phyloP scores from a whole-genome alignment of 2,113 vertebrate genomes.

The Limanda limanda region DNA sequence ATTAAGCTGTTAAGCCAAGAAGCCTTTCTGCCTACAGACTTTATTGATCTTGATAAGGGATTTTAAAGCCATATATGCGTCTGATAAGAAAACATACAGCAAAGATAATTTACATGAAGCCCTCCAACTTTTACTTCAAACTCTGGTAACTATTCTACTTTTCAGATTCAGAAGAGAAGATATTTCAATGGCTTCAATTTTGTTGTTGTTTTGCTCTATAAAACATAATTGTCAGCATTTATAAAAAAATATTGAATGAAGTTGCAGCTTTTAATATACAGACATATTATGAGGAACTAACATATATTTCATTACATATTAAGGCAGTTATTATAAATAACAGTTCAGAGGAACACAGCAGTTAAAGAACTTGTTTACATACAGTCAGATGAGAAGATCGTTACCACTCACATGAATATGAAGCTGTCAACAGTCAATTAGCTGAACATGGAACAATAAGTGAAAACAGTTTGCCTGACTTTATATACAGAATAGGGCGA shows the following conservation, averaged over 20 bases:
- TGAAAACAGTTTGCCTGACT: background rate
- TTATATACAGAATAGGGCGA: background rate
- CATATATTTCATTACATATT: slow-evolving; percentile 19
- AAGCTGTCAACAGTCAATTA: background rate
- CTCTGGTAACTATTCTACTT: no score
- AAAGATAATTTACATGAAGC: no score
- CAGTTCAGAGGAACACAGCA: background rate
- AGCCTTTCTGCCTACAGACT: background rate
- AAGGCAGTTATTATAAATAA: slow-evolving; percentile 6
- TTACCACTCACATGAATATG: background rate
- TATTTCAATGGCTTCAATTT: no score
- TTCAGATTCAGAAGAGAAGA: no score
- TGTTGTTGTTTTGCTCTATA: no score
- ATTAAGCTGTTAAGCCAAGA: background rate
- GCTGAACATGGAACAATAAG: background rate
- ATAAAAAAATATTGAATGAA: no score
- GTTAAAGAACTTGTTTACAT: background rate
- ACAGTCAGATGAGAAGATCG: background rate
- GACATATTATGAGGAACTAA: background rate
- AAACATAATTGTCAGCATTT: no score
- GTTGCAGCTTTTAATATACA: no score
- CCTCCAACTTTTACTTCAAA: no score
- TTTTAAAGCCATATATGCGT: background rate
- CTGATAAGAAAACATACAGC: background rate
- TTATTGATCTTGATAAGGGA: background rate